phyloP scores from a whole-genome alignment of 2,888 invertebrate species.

The Diabrotica balteata region DNA sequence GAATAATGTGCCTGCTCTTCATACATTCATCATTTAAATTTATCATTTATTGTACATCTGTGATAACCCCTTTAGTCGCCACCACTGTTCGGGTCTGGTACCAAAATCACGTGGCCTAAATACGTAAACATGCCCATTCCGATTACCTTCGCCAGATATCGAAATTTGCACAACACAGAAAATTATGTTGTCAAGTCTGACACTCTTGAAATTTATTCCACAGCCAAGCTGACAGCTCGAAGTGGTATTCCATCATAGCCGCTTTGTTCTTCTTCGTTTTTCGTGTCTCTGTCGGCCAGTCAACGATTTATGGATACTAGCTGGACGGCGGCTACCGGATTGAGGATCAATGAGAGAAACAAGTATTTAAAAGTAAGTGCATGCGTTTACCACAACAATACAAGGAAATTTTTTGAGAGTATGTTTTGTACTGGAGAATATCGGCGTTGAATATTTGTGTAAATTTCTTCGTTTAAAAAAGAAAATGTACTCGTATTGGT shows the following conservation, averaged over 20 bases:
- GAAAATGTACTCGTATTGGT: no score
- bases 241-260: slow-evolving; percentile 24
- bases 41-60: no score
- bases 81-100: not conserved
- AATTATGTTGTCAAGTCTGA: slow-evolving; percentile 33
- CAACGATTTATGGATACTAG: not conserved
- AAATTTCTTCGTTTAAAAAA: no score
- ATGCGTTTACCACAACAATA: no score
- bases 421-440: not conserved
- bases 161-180: slow-evolving; percentile 19
- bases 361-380: no score
- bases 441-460: not conserved
- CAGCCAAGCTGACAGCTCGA: slow-evolving; percentile 23
- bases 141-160: slow-evolving; percentile 19
- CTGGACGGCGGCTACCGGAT: slow-evolving; percentile 2
- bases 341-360: no score
- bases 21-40: no score
- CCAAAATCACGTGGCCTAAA: slow-evolving; percentile 19
- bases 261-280: slow-evolving; percentile 22
- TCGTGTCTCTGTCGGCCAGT: slow-evolving; percentile 1
- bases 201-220: slow-evolving; percentile 27
- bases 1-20: no score
- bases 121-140: slow-evolving; percentile 25
- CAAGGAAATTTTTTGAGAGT: not conserved
- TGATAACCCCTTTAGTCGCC: not conserved